Conservation (phyloP, 2,888 invertebrate species). For the Chalcis sispes region DNA sequence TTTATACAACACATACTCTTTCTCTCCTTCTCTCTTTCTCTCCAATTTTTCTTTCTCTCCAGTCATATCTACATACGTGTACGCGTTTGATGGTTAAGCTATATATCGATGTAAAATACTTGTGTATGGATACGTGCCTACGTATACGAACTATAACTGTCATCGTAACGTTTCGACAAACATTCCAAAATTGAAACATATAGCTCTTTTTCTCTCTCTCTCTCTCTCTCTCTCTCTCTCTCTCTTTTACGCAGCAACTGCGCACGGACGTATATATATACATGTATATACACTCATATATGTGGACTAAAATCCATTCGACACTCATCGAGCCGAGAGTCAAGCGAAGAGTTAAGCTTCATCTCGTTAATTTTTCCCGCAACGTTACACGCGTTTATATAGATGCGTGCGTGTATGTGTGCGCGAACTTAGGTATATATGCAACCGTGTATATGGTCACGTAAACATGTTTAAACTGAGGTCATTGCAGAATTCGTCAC, state of each 20-base stretch:
- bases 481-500: background rate
- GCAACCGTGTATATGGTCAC: background rate
- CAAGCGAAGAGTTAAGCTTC: too few species aligned
- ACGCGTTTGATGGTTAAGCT: too few species aligned
- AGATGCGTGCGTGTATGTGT: background rate
- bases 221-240: background rate
- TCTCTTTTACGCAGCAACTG: background rate
- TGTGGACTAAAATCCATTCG: too few species aligned
- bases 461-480: slow-evolving; percentile 13
- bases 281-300: background rate
- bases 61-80: background rate
- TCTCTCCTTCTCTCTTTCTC: slow-evolving; percentile 8
- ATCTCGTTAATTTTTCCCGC: too few species aligned
- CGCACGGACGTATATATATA: background rate
- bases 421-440: background rate
- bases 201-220: background rate
- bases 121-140: background rate
- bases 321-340: too few species aligned
- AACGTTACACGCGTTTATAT: too few species aligned
- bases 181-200: background rate
- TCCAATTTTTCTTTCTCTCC: background rate
- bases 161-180: slow-evolving; percentile 21
- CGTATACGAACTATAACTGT: background rate
- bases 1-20: slow-evolving; percentile 5
- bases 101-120: too few species aligned